Evolutionary conservation across 2,113 vertebrate genomes (phyloP).

Genomic region (Zosterops japonicus): DNA sequence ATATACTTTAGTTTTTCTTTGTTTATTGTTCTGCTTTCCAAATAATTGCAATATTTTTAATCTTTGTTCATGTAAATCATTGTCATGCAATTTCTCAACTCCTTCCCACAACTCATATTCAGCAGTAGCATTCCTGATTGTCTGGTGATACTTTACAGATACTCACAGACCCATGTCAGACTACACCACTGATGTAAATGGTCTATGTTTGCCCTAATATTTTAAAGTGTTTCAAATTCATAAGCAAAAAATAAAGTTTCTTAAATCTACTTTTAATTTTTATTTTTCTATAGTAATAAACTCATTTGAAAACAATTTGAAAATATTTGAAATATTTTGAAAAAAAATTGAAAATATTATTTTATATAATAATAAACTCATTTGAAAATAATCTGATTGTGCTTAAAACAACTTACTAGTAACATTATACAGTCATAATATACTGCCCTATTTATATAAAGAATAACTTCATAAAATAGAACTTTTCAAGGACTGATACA

Average conservation of each 20-base stretch:
- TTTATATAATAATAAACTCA: not conserved
- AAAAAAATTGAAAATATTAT: no score
- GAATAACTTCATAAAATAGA: not conserved
- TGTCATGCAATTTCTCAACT: not conserved
- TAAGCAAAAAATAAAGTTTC: not conserved
- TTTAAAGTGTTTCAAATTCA: not conserved
- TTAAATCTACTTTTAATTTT: not conserved
- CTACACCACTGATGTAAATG: not conserved
- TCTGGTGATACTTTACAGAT: not conserved
- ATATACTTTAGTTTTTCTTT: not conserved
- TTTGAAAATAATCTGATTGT: not conserved
- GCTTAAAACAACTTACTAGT: no score
- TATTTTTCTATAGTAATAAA: not conserved
- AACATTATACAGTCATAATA: not conserved
- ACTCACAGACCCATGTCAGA: not conserved
- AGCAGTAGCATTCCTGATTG: not conserved
- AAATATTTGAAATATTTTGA: no score
- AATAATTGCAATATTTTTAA: not conserved
- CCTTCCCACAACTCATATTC: not conserved
- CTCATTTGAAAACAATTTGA: not conserved
- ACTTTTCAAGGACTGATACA: not conserved
- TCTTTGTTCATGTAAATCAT: not conserved
- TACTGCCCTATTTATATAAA: not conserved
- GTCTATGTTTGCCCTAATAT: not conserved
- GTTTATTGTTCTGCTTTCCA: not conserved